Conservation (phyloP, 1,140 invertebrate species). For the Subanguina moxae region DNA sequence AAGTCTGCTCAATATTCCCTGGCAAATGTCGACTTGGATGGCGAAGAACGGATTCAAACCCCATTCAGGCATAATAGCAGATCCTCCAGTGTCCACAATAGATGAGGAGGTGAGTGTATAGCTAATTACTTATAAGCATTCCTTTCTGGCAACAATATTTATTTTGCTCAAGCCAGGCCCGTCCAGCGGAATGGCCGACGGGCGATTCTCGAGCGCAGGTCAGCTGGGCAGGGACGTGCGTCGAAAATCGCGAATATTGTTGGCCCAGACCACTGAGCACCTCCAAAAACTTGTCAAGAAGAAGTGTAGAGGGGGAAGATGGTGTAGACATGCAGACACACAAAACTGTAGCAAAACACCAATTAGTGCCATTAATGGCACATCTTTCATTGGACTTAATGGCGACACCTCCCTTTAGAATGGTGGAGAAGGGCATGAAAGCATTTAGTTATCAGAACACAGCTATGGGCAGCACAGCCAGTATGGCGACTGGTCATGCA, state of each 20-base stretch:
- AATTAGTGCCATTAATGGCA: constrained; percentile 4
- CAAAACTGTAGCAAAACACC: background rate
- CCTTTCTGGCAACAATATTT: no score
- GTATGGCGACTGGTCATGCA: no score
- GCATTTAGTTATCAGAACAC: no score
- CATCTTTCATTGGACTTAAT: background rate
- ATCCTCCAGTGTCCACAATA: background rate
- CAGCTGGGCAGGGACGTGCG: background rate
- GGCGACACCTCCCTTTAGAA: background rate
- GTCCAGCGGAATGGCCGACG: no score
- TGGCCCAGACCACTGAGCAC: background rate
- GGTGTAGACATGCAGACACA: background rate
- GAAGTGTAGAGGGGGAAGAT: background rate
- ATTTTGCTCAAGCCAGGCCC: no score
- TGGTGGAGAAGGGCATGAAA: no score
- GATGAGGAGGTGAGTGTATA: background rate
- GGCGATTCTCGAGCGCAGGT: no score
- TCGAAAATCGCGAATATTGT: background rate
- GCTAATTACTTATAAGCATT: background rate
- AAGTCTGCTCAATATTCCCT: constrained; percentile 41
- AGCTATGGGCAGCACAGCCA: no score
- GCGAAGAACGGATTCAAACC: constrained; percentile 46
- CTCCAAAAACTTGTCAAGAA: background rate
- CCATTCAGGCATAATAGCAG: constrained; percentile 20
- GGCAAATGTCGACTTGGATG: constrained; percentile 51